Base-by-base conservation (phyloP, 37 sponge, comb jelly and placozoan genomes). In the Bolinopsis microptera region DNA sequence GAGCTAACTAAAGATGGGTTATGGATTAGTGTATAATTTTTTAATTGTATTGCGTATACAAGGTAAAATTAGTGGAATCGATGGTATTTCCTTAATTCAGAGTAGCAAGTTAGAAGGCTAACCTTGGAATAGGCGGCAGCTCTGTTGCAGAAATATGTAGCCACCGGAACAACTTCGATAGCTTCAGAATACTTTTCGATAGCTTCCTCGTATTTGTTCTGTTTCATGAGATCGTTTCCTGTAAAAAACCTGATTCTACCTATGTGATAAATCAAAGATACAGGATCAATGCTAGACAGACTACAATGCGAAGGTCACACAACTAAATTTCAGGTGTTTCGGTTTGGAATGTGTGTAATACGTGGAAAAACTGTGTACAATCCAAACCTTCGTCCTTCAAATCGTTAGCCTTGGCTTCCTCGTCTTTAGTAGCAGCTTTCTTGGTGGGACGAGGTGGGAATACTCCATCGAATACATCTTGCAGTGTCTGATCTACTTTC, bases 151-250 rank as follows among this genome's bases (percentile, higher is more conserved):
- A 39, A 86, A 30, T 48, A 86, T 1, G 68, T 86, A n/a, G 90
- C 67, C 1, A 30, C 23, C 27, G 90, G 90, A 34, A 26, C 23
- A 13, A 86, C 68, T 48, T 86, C 90, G 32, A 86, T 86, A 23
- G 90, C 90, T 48, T 39, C 90, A 2, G 90, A n/a, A 27, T 86
- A 86, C 32, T 86, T 86, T 38, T 86, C 90, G 2, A 86, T 34
- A 24, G 90, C 90, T 39, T 86, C 90, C 28, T 86, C 90, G 67
- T 86, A 86, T 30, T 86, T 86, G 61, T 86, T 86, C 90, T 86
- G 90, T 25, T 86, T 86, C 90, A 86, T 86, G 5, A 86, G 61
- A 5, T 86, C 90, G 32, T 86, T 86, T 40, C 90, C 80, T 77
- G 80, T 22, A 26, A 61, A 61, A 9, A n/a, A n/a, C n/a, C n/a